A percentile compares a stretch with the other conserved stretches of the same genome.
Evolutionary conservation across 2,888 invertebrate genomes (phyloP).

Genomic region (Andrena minutula): DNA sequence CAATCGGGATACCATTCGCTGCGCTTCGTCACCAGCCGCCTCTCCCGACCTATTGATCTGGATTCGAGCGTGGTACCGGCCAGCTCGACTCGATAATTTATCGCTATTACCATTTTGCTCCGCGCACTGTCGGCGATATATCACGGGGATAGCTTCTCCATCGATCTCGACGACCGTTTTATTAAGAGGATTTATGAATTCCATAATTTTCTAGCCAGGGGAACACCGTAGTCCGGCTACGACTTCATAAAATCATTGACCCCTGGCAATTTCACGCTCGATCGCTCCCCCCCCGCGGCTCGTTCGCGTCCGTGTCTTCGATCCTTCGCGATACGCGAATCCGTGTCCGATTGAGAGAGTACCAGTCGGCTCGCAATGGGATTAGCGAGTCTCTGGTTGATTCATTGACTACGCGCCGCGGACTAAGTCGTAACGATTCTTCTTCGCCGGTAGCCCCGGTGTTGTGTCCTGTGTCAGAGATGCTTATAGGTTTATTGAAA

Average conservation of each 20-base stretch:
- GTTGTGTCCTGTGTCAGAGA: neutral
- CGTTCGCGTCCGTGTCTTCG: conserved; percentile 28
- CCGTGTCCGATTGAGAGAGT: neutral
- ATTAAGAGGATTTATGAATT: conserved; percentile 51
- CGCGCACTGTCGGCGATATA: conserved; percentile 32
- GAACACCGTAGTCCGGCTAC: conserved; percentile 11
- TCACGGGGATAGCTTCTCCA: conserved; percentile 29
- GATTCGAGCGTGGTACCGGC: conserved; percentile 45
- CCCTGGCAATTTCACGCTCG: conserved; percentile 42
- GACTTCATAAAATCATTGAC: conserved; percentile 46
- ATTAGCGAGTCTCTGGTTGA: neutral
- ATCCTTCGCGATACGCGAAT: conserved; percentile 24
- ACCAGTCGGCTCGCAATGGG: neutral
- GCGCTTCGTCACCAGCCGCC: conserved; percentile 40
- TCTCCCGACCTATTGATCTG: conserved; percentile 61
- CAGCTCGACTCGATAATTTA: conserved; percentile 51
- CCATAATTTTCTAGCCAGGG: conserved; percentile 30
- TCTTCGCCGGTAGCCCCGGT: neutral
- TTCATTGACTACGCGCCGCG: neutral
- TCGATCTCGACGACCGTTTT: conserved; percentile 43
- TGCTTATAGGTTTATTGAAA: neutral
- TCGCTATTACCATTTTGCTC: conserved; percentile 50
- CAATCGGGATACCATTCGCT: conserved; percentile 57
- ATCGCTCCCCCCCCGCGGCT: conserved; percentile 8
- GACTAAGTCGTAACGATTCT: neutral